Conservation (phyloP, 2,888 invertebrate genomes). For the Fragum fragum region DNA sequence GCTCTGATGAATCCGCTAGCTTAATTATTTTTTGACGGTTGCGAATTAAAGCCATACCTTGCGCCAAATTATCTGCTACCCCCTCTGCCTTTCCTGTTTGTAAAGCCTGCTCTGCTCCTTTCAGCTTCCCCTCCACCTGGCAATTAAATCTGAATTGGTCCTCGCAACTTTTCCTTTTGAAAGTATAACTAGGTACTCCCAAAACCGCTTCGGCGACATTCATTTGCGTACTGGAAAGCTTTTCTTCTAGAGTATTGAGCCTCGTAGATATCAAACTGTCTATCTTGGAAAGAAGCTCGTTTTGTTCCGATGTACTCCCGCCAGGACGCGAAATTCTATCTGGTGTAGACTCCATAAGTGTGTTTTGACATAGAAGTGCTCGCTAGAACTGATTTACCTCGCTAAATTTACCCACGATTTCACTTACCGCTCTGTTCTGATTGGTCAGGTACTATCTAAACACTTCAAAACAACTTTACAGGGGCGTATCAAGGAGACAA, state of each 20-base stretch:
- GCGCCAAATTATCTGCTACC: neutral
- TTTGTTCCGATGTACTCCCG: neutral
- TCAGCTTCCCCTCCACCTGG: neutral
- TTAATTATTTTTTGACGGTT: conserved; percentile 33
- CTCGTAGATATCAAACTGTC: neutral
- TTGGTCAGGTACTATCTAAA: neutral
- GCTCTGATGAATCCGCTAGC: conserved; percentile 34
- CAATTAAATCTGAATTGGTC: conserved; percentile 8
- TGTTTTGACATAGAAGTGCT: too few species aligned
- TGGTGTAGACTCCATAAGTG: too few species aligned
- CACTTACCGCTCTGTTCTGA: neutral
- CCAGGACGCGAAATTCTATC: neutral
- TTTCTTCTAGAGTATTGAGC: neutral
- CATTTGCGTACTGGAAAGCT: neutral
- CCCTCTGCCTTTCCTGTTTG: neutral
- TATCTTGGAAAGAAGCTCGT: neutral
- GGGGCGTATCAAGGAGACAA: neutral
- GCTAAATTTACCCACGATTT: too few species aligned
- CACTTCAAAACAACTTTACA: neutral
- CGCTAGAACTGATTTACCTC: too few species aligned
- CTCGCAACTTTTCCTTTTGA: conserved; percentile 4
- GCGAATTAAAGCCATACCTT: conserved; percentile 23
- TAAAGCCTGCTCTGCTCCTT: neutral
- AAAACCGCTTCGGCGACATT: neutral
- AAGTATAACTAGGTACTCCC: neutral